Base-by-base conservation (phyloP, 2,888 invertebrate genomes). In the Polia nebulosa region DNA sequence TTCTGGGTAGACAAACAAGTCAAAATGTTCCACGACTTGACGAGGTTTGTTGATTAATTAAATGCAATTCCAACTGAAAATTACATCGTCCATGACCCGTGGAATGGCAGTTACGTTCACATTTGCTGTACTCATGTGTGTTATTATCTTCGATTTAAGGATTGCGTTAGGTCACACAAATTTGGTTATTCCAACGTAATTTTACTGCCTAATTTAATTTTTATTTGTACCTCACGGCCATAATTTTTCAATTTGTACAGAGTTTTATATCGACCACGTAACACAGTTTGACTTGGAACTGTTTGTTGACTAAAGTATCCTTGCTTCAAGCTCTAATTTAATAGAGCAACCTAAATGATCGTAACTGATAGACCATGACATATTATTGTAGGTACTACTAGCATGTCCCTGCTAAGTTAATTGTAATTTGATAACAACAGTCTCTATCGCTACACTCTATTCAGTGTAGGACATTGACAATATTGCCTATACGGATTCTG, bases 71-170 rank as follows among this genome's bases (percentile, higher is more conserved):
- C 2, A 45, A 52, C 32, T 55, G 3, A 57, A 76, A 76, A 69
- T 62, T 52, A 44, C 53, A 34, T 53, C 45, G 72, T 49, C 80
- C 84, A 20, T 84, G 82, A 84, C 74, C 80, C 17, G 34, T 39
- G 55, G 9, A 56, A 55, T 51, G 29, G 34, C 17, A 55, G 45
- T 51, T 64, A 72, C 76, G 47, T 80, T 80, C 80, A 82, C 76
- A 80, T 83, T 74, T 62, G 56, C 22, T 39, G 39, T 73, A 63
- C 53, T 66, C 53, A 47, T 57, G 27, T 63, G 45, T 52, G 66
- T 62, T 60, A 66, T 78, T 78, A 66, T 60, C 22, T 49, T 60
- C 27, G 66, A 66, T 66, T 78, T 66, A 51, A 67, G 27, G 34
- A 36, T 51, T 59, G 25, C 13, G 13, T 39, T 49, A 27, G 45